These are phyloP conservation scores for Goniozus legneri DNA, from an alignment of 1,140 invertebrate genomes.

Conservation along the genomic window DNA sequence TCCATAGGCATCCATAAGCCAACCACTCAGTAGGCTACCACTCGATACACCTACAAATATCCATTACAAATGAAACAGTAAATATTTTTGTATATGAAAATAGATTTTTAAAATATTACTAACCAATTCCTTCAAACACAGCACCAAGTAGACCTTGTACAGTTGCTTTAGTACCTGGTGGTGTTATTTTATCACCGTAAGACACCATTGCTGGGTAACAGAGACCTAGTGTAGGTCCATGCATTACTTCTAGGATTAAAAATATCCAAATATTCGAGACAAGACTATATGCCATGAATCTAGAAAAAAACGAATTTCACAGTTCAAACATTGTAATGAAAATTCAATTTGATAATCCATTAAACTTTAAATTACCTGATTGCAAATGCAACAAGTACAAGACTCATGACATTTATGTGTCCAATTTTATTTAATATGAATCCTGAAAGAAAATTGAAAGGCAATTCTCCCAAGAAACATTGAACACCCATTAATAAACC, in stretches of 20 bases:
- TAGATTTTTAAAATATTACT: slow-evolving; percentile 15
- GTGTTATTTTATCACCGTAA: slow-evolving; percentile 81
- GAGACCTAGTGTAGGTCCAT: slow-evolving; percentile 84
- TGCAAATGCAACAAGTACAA: slow-evolving; percentile 66
- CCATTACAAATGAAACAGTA: slow-evolving; percentile 5
- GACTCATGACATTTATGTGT: slow-evolving; percentile 75
- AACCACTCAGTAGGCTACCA: slow-evolving; percentile 72
- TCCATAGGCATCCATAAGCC: slow-evolving; percentile 59
- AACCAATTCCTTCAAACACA: slow-evolving; percentile 80
- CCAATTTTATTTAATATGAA: slow-evolving; percentile 78
- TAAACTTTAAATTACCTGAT: slow-evolving; percentile 32
- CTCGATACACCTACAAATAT: slow-evolving; percentile 62
- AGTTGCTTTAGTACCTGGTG: slow-evolving; percentile 82
- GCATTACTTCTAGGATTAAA: slow-evolving; percentile 79
- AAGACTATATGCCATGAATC: slow-evolving; percentile 81
- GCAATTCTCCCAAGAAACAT: slow-evolving; percentile 83
- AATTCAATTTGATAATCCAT: background rate
- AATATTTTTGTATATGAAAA: slow-evolving; percentile 1
- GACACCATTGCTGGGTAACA: slow-evolving; percentile 87
- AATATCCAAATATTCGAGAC: slow-evolving; percentile 77
- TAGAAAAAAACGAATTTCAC: slow-evolving; percentile 60
- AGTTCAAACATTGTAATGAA: background rate
- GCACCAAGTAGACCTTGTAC: slow-evolving; percentile 81
- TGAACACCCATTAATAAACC: slow-evolving; percentile 73
- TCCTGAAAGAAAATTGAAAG: slow-evolving; percentile 84